Conservation (phyloP, 1,140 invertebrate species). For the Cherax quadricarinatus region DNA sequence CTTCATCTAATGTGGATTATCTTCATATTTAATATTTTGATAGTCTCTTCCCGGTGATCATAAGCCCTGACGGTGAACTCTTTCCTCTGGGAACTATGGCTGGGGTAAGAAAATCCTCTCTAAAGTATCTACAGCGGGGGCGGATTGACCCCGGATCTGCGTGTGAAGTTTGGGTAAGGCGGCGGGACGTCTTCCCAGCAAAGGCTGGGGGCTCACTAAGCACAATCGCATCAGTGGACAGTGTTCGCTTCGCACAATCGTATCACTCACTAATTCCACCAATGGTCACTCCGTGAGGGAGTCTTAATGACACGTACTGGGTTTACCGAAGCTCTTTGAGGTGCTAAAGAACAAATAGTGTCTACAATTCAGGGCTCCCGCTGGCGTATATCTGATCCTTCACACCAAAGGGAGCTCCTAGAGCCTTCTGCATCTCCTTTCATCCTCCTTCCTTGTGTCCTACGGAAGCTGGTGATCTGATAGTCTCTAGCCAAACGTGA, state of each 20-base stretch:
- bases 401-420: background rate
- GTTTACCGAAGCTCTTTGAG: conserved; percentile 5
- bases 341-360: background rate
- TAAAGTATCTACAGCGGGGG: background rate
- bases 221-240: conserved; percentile 12
- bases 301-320: background rate
- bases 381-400: background rate
- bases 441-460: background rate
- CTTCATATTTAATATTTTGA: background rate
- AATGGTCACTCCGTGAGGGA: background rate
- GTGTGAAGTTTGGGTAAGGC: background rate
- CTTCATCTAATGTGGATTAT: background rate
- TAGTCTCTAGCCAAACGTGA: background rate
- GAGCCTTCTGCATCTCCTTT: background rate
- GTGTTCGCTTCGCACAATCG: background rate
- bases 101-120: background rate
- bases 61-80: background rate
- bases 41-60: background rate
- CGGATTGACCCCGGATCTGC: background rate
- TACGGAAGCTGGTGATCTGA: background rate
- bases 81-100: background rate
- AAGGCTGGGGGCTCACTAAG: background rate
- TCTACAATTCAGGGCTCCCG: background rate
- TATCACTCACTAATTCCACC: conserved; percentile 7
- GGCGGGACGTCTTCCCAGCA: background rate